Evolutionary conservation across 2,113 vertebrate genomes (phyloP).

Genomic region (Propithecus coquereli): DNA sequence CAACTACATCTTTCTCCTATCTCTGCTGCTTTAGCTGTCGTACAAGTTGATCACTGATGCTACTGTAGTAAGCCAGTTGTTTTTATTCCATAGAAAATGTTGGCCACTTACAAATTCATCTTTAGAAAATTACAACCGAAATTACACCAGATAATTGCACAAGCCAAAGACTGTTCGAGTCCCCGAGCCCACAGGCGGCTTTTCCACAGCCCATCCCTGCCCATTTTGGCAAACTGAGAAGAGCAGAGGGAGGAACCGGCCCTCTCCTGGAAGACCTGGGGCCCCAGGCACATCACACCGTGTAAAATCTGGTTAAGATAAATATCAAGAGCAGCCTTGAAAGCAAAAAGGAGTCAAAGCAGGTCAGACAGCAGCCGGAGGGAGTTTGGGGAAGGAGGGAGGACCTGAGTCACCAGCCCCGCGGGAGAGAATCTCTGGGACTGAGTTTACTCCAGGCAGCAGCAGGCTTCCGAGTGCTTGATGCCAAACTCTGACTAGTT

Average conservation of each 20-base stretch:
- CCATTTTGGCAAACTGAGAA: background rate
- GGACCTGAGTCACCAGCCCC: slow-evolving; percentile 21
- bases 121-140: slow-evolving; percentile 44
- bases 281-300: background rate
- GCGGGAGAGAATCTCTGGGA: background rate
- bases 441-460: background rate
- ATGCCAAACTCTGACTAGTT: fast-evolving
- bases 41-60: background rate
- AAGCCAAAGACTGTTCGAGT: background rate
- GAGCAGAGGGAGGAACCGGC: background rate
- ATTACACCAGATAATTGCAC: background rate
- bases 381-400: background rate
- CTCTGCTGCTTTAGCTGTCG: background rate
- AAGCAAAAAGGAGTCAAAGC: slow-evolving; percentile 60
- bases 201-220: background rate
- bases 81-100: slow-evolving; percentile 29
- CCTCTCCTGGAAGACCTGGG: background rate
- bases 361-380: slow-evolving; percentile 52
- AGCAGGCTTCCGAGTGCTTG: background rate
- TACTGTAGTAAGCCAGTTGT: background rate
- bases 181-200: background rate
- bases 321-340: slow-evolving; percentile 50
- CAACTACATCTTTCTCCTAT: background rate
- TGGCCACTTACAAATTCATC: slow-evolving; percentile 31
- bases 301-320: slow-evolving; percentile 63